phyloP scores from a whole-genome alignment of 2,797 vertebrate genomes.

The Aeoliscus strigatus region DNA sequence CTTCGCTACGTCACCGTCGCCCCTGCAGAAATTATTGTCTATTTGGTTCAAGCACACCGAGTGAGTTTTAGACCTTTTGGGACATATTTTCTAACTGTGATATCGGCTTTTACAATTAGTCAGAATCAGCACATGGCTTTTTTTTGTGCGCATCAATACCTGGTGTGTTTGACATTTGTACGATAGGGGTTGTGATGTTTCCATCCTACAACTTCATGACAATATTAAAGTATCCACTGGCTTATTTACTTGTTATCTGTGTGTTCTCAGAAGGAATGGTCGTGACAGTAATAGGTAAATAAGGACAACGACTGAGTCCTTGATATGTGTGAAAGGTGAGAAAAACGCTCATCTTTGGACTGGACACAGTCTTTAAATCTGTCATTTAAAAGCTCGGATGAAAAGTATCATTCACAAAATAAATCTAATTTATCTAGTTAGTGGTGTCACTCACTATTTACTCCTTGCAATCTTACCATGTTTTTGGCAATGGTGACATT shows the following conservation, averaged over 20 bases:
- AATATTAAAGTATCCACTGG: background rate
- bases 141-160: constrained; percentile 2
- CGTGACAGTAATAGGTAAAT: constrained; percentile 5
- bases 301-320: background rate
- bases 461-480: background rate
- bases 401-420: background rate
- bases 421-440: background rate
- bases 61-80: background rate
- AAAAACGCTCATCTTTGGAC: too few species aligned
- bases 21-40: constrained; percentile 45
- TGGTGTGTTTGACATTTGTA: background rate
- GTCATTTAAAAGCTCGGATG: background rate
- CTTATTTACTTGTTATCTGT: background rate
- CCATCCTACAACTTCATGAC: background rate
- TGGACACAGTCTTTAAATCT: too few species aligned
- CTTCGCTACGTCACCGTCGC: constrained; percentile 66
- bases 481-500: background rate
- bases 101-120: background rate
- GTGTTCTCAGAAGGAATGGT: background rate
- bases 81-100: background rate
- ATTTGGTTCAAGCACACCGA: constrained; percentile 16
- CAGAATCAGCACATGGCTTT: constrained; percentile 1
- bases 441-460: background rate
- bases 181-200: background rate
- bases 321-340: background rate